A percentile compares a stretch with the other conserved stretches of the same genome.
These are phyloP conservation scores for Caenorhabditis afra DNA, from an alignment of 2,888 invertebrate genomes.

Conservation along the genomic window DNA sequence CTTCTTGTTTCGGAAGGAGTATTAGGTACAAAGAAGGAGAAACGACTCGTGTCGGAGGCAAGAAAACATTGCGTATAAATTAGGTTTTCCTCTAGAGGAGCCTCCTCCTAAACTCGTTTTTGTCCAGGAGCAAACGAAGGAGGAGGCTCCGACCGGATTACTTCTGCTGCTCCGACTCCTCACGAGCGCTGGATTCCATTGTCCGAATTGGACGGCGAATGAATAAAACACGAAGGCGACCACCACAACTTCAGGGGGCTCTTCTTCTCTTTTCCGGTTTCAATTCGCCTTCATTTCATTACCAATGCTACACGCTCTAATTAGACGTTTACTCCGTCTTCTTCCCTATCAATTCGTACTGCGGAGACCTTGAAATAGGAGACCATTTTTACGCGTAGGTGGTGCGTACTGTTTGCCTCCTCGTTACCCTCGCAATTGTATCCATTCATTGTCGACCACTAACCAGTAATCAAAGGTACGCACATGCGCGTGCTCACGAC, in stretches of 20 bases:
- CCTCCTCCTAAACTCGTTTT: slow-evolving; percentile 17
- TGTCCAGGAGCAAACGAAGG: slow-evolving; percentile 21
- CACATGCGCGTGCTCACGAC: slow-evolving; percentile 5
- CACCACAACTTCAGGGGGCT: neutral
- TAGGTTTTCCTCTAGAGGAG: slow-evolving; percentile 33
- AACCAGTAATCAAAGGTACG: slow-evolving; percentile 36
- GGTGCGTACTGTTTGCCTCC: slow-evolving; percentile 33
- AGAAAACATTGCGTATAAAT: slow-evolving; percentile 54
- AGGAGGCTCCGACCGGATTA: slow-evolving; percentile 30
- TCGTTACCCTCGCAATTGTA: slow-evolving; percentile 28
- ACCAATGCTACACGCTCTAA: slow-evolving; percentile 27
- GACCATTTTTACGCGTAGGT: slow-evolving; percentile 9
- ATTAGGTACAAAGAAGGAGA: slow-evolving; percentile 46
- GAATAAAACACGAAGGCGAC: slow-evolving; percentile 45
- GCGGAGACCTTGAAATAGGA: slow-evolving; percentile 24
- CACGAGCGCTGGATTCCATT: slow-evolving; percentile 38
- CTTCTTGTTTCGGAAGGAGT: slow-evolving; percentile 19
- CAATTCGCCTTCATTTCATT: slow-evolving; percentile 39
- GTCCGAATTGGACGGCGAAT: slow-evolving; percentile 49
- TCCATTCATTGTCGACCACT: slow-evolving; percentile 6
- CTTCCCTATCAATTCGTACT: slow-evolving; percentile 13
- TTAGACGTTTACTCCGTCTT: slow-evolving; percentile 37
- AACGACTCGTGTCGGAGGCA: slow-evolving; percentile 33
- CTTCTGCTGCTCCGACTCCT: slow-evolving; percentile 47
- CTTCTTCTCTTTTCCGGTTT: slow-evolving; percentile 16